phyloP scores from a whole-genome alignment of 1,140 invertebrate genomes.

The Scaptomyza montana region DNA sequence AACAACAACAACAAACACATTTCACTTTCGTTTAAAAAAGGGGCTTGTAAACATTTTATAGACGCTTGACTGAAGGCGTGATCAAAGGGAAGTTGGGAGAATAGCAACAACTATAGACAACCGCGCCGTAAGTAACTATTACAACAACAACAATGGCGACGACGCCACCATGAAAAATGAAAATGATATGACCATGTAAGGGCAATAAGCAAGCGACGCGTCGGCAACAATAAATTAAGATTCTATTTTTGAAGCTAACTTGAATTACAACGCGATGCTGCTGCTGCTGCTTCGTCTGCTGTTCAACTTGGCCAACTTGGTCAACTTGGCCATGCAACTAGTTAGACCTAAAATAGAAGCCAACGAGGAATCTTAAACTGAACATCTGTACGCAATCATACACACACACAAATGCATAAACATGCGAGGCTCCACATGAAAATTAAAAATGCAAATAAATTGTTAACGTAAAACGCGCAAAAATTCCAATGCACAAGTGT shows the following conservation, averaged over 20 bases:
- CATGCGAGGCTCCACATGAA: constrained; percentile 53
- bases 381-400: constrained; percentile 19
- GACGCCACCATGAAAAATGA: constrained; percentile 66
- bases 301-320: constrained; percentile 22
- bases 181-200: constrained; percentile 78
- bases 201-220: constrained; percentile 33
- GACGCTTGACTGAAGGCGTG: constrained; percentile 11
- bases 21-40: constrained; percentile 63
- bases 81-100: not conserved
- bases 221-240: constrained; percentile 77
- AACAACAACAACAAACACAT: constrained; percentile 40
- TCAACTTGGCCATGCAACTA: constrained; percentile 54
- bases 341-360: constrained; percentile 81
- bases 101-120: not conserved
- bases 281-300: constrained; percentile 17
- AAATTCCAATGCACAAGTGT: constrained; percentile 60
- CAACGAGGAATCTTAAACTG: constrained; percentile 35
- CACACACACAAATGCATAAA: not conserved
- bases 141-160: constrained; percentile 8
- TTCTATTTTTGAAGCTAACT: constrained; percentile 81
- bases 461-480: constrained; percentile 77
- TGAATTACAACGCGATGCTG: constrained; percentile 58
- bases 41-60: constrained; percentile 34
- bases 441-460: constrained; percentile 83
- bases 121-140: constrained; percentile 4